Conservation (phyloP, 2,888 invertebrate species). For the Laspeyria flexula region DNA sequence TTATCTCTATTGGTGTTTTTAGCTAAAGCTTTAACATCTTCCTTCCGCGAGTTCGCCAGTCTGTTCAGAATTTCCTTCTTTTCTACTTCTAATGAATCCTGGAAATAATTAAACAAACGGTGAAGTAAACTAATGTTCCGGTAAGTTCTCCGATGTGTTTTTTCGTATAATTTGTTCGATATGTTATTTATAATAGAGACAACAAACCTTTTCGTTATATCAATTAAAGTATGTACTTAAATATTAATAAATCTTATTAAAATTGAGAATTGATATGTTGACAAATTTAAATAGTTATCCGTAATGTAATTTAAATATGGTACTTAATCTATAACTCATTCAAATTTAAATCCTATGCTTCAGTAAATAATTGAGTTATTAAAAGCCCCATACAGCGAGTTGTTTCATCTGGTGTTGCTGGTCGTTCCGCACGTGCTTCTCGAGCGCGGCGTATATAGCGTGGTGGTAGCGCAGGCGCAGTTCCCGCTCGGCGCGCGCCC, state of each 20-base stretch:
- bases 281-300: too few relatives aligned
- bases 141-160: too few relatives aligned
- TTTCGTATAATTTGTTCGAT: too few relatives aligned
- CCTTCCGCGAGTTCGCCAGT: conserved; percentile 93
- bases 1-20: conserved; percentile 96
- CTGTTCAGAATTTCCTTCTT: conserved; percentile 89
- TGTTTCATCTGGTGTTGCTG: conserved; percentile 93
- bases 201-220: too few relatives aligned
- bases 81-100: conserved; percentile 74
- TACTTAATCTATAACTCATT: too few relatives aligned
- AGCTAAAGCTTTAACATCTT: conserved; percentile 94
- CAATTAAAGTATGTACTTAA: too few relatives aligned
- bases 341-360: too few relatives aligned
- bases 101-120: not conserved
- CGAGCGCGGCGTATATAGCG: conserved; percentile 90
- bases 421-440: conserved; percentile 92
- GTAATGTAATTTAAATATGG: too few relatives aligned
- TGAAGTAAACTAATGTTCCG: too few relatives aligned
- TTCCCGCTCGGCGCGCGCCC: conserved; percentile 74
- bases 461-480: conserved; percentile 94
- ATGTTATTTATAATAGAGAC: too few relatives aligned
- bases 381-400: conserved; percentile 79
- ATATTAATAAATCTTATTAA: too few relatives aligned
- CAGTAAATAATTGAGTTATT: not conserved
- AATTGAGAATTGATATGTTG: too few relatives aligned